Percentiles rank a stretch among this genome's conserved stretches.
Conservation (phyloP, 2,888 invertebrate genomes). For the Sthenelais limicola region DNA sequence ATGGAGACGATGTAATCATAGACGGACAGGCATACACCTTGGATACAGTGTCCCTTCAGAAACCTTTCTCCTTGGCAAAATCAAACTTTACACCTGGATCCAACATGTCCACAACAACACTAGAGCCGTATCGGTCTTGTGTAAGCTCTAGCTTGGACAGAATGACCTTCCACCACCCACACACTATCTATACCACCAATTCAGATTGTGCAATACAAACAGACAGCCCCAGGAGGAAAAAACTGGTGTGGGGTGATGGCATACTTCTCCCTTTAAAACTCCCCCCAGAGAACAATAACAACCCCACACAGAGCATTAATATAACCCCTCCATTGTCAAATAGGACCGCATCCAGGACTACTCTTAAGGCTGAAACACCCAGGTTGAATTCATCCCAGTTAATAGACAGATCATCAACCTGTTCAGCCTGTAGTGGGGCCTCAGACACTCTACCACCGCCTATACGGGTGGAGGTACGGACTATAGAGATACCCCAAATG, state of each 20-base stretch:
- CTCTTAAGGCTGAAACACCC: too few species aligned
- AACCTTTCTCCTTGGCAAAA: not conserved
- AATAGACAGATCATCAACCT: too few species aligned
- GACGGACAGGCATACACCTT: constrained; percentile 4
- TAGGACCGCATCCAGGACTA: not conserved
- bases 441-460: constrained; percentile 9
- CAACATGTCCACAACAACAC: too few species aligned
- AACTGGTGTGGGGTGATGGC: constrained; percentile 15
- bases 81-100: not conserved
- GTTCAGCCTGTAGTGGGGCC: too few species aligned
- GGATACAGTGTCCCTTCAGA: not conserved
- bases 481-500: not conserved
- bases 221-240: not conserved
- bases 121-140: too few species aligned
- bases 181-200: too few species aligned
- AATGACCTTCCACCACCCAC: too few species aligned
- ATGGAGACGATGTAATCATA: not conserved
- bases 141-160: too few species aligned
- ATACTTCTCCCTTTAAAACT: constrained; percentile 1
- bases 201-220: constrained; percentile 13
- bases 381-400: too few species aligned
- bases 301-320: not conserved
- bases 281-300: not conserved
- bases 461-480: constrained; percentile 10
- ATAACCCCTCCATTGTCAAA: not conserved